Percentiles rank a stretch among this genome's conserved stretches.
These are phyloP conservation scores for Meghimatium bilineatum DNA, from an alignment of 2,888 invertebrate genomes.

Conservation along the genomic window DNA sequence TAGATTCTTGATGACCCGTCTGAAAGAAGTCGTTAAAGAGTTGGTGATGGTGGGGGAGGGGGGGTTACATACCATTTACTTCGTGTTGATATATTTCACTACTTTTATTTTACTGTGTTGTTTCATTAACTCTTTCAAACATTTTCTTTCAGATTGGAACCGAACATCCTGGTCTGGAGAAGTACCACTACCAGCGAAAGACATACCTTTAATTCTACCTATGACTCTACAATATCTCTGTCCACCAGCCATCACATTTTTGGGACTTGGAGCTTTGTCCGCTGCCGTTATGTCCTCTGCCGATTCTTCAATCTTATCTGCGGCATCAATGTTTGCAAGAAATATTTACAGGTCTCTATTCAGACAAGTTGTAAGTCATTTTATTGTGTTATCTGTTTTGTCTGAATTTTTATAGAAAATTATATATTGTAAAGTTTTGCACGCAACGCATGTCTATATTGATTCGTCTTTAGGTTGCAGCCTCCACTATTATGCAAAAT, in stretches of 20 bases:
- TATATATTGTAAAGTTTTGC: too few relatives aligned
- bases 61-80: too few relatives aligned
- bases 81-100: too few relatives aligned
- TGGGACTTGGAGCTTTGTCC: constrained; percentile 97
- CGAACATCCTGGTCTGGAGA: constrained; percentile 86
- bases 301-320: constrained; percentile 97
- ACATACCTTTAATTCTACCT: constrained; percentile 96
- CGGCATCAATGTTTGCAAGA: constrained; percentile 98
- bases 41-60: too few relatives aligned
- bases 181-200: constrained; percentile 76
- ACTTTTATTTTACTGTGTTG: too few relatives aligned
- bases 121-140: too few relatives aligned
- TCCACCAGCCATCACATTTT: constrained; percentile 96
- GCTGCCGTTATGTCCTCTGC: constrained; percentile 99
- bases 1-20: too few relatives aligned
- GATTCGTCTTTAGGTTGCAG: too few relatives aligned
- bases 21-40: too few relatives aligned
- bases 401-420: neutral
- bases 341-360: constrained; percentile 92
- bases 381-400: neutral
- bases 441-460: too few relatives aligned
- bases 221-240: constrained; percentile 97
- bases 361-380: constrained; percentile 85
- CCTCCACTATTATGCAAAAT: too few relatives aligned
- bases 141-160: constrained; percentile 88